Conservation (phyloP, 2,797 vertebrate species). For the Discoglossus pictus region DNA sequence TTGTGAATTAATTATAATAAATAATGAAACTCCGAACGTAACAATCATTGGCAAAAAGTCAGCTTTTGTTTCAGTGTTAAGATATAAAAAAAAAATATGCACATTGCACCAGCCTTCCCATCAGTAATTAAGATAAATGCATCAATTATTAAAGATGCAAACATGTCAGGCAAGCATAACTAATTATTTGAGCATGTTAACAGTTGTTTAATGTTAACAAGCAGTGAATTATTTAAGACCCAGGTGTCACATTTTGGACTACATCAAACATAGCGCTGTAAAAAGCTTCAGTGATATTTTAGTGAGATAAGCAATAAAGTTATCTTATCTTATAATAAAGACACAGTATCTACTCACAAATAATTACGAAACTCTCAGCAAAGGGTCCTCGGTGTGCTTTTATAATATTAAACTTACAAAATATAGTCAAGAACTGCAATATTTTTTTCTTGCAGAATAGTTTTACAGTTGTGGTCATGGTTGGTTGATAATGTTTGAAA, state of each 20-base stretch:
- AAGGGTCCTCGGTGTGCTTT: slow-evolving; percentile 37
- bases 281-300: slow-evolving; percentile 72
- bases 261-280: slow-evolving; percentile 83
- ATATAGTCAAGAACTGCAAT: not conserved
- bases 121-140: slow-evolving; percentile 99
- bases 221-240: slow-evolving; percentile 98
- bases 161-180: slow-evolving; percentile 99
- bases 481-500: no score
- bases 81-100: slow-evolving; percentile 84
- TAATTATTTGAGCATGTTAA: slow-evolving; percentile 99
- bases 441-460: no score
- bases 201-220: slow-evolving; percentile 99
- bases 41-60: slow-evolving; percentile 89
- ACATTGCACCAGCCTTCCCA: slow-evolving; percentile 89
- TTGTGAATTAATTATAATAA: slow-evolving; percentile 89
- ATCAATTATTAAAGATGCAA: slow-evolving; percentile 99
- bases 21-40: slow-evolving; percentile 96
- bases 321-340: slow-evolving; percentile 44
- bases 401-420: slow-evolving; percentile 16
- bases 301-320: slow-evolving; percentile 67
- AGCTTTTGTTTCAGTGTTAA: slow-evolving; percentile 84
- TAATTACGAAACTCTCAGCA: slow-evolving; percentile 41
- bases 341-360: slow-evolving; percentile 39
- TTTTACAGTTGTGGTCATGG: no score
- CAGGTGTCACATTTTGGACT: slow-evolving; percentile 86